A percentile compares a stretch with the other conserved stretches of the same genome.
Evolutionary conservation across 1,140 invertebrate species (phyloP).

Genomic region (Aphelinus atriplicis): DNA sequence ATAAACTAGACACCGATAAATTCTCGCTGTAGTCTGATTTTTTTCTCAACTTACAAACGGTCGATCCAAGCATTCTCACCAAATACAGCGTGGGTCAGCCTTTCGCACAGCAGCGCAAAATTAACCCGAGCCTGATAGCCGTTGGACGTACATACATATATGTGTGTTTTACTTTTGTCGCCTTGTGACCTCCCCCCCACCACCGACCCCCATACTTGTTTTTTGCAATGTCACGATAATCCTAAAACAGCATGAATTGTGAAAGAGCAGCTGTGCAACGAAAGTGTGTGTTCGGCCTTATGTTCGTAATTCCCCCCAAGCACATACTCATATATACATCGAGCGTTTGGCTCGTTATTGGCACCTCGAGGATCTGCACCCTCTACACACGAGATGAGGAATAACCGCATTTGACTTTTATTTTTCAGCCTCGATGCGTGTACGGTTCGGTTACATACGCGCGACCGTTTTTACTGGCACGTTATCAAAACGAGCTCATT

Average conservation of each 20-base stretch:
- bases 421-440: too few species aligned
- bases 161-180: too few species aligned
- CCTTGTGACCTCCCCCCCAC: too few species aligned
- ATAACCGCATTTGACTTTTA: too few species aligned
- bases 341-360: too few species aligned
- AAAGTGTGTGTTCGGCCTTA: not conserved
- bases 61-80: not conserved
- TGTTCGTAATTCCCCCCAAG: not conserved
- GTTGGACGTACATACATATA: not conserved
- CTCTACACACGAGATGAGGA: too few species aligned
- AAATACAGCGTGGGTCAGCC: not conserved
- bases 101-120: not conserved
- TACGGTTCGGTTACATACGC: not conserved
- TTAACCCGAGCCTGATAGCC: constrained; percentile 13
- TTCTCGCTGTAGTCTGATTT: not conserved
- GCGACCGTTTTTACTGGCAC: not conserved
- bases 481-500: constrained; percentile 8
- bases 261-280: not conserved
- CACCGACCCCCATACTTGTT: not conserved
- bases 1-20: not conserved
- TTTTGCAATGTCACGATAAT: constrained; percentile 1
- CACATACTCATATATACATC: not conserved
- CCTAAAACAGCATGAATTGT: constrained; percentile 27
- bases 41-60: not conserved
- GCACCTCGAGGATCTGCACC: too few species aligned